Base-by-base conservation (phyloP, 2,113 vertebrate genomes). In the Halichoeres trimaculatus region DNA sequence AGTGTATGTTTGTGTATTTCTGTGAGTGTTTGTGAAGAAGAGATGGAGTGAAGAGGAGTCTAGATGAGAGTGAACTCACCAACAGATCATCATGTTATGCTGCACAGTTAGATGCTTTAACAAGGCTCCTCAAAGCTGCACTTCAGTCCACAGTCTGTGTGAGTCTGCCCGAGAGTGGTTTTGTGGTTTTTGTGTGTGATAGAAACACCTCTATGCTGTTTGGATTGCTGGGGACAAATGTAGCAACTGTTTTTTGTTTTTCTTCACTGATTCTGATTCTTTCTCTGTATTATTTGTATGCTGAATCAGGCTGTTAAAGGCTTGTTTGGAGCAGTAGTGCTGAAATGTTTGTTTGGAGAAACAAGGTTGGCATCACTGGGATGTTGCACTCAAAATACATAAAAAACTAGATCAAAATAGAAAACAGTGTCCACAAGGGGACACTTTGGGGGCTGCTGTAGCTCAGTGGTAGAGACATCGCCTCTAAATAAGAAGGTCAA, bases 61-160 rank as follows among this genome's bases (percentile, higher is more conserved):
- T 30, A 56, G 36, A 76, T 83, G 65, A 84, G 80, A 82, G 69
- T 22, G 10, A 77, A 85, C 77, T 53, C 67, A 67, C 62, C 81
- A 89, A 75, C 78, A 80, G 84, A 89, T 90, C 80, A 78, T 88
- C 69, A 71, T 61, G 72, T 85, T 80, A 84, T 85, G 74, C 80
- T 88, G 86, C 86, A 61, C 81, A 84, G 69, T 74, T 80, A 80
- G 85, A 24, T 73, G 74, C 71, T 83, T 83, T 89, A 88, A 85
- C 79, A 71, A 88, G 90, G 68, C 76, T 52, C 73, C 55, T 72
- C 54, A 65, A 50, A 70, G 72, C 63, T 81, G 61, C 76, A 79
- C 74, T 81, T 53, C 72, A 82, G 85, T 85, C 60, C 80, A 60
- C 58, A 40, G 58, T 67, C 10, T 60, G 43, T 34, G 34, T 52